A percentile compares a stretch with the other conserved stretches of the same genome.
These are phyloP conservation scores for Acleris cristana DNA, from an alignment of 2,888 invertebrate genomes.

Conservation along the genomic window DNA sequence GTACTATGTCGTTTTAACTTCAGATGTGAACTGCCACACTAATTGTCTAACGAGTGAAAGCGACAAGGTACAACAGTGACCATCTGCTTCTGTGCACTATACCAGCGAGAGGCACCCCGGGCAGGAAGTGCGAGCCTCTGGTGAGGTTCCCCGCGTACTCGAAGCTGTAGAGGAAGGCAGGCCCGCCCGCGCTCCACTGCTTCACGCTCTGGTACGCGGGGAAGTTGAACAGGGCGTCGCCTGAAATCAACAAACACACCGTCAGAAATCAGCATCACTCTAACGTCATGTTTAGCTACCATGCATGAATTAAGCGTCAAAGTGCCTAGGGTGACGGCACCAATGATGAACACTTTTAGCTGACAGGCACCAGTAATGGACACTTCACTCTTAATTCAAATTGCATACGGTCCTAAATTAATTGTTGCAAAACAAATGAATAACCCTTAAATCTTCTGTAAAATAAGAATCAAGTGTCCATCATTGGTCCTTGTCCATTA, in stretches of 20 bases:
- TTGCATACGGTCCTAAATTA: too few relatives aligned
- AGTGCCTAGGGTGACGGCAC: too few relatives aligned
- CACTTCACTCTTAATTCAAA: too few relatives aligned
- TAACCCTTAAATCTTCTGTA: too few relatives aligned
- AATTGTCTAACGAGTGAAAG: background rate
- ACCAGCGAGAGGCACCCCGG: conserved; percentile 86
- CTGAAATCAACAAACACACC: conserved; percentile 56
- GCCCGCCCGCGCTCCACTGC: conserved; percentile 86
- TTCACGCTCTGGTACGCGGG: conserved; percentile 89
- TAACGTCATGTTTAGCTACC: background rate
- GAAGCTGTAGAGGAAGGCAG: conserved; percentile 89
- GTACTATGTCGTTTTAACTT: too few relatives aligned
- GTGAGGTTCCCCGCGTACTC: conserved; percentile 87
- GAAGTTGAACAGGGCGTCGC: conserved; percentile 90
- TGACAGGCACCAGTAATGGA: too few relatives aligned
- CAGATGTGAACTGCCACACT: too few relatives aligned
- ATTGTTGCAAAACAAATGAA: too few relatives aligned
- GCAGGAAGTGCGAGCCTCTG: conserved; percentile 86
- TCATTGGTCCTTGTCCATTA: too few relatives aligned
- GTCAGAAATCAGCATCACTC: background rate
- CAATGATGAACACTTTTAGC: too few relatives aligned
- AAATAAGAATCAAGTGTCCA: too few relatives aligned
- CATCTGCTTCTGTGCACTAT: background rate
- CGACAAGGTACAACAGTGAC: background rate
- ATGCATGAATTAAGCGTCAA: background rate